Base-by-base conservation (phyloP, 2,113 vertebrate genomes). In the Serilophus lunatus region DNA sequence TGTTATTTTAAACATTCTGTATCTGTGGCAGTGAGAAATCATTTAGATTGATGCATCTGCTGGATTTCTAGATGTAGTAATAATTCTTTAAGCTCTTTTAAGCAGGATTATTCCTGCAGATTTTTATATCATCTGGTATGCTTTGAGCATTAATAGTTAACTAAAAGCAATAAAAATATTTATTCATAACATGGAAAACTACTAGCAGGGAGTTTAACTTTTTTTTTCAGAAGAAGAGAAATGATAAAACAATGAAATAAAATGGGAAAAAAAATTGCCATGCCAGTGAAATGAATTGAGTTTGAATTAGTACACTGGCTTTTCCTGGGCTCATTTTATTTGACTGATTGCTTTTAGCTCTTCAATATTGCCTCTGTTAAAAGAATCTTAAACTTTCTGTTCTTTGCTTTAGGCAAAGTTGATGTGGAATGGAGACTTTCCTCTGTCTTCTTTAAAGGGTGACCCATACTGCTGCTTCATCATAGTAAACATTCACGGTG, bases 41-140 rank as follows among this genome's bases (percentile, higher is more conserved):
- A 78, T 84, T 91, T 82, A 87, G 31, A 49, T 17, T 65, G 61
- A 85, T 85, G 28, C 33, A 87, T 79, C 78, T 76, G 31, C 20
- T 81, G 49, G 26, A 45, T 89, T 93, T 23, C 11, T 63, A 64
- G 61, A 75, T 69, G n/a, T 66, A 82, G 16, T 65, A 91, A 87
- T 89, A 91, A 72, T 82, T 84, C 53, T 65, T 74, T 91, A 90
- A 85, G n/a, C 45, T 89, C 18, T 65, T 91, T 82, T 71, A 92
- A 93, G 53, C 28, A 63, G 89, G 61, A 91, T 93, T 89, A 92
- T 82, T 95, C 20, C 22, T 85, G 24, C 23, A 81, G 0, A 26
- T 65, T 91, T 95, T 89, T 68, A n/a, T 75, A 72, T 95, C 65
- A 76, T 89, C 74, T 80, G 18, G 5, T 57, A n/a, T 61, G 50